Evolutionary conservation across 37 sponge, comb jelly and placozoan species (phyloP), one percentile per base, ranked within the genome.

Genomic region (Bolinopsis microptera): DNA sequence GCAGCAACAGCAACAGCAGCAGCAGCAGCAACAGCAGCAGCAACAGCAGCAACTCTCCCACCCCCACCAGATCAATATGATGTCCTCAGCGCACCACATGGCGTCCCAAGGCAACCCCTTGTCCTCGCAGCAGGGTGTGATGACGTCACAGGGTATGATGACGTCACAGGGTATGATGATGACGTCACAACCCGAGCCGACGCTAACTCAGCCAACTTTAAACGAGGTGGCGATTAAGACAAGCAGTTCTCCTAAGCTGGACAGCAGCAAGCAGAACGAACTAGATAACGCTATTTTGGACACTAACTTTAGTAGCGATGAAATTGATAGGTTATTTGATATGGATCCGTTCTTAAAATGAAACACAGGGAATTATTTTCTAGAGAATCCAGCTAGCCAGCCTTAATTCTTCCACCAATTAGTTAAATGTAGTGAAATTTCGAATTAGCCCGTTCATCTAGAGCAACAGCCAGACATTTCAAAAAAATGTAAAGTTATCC

Each of bases 151-250:
- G 18, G 36, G 80, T 18, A 32, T 77, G 33, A 77, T 77, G 80
- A 77, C 80, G 35, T 77, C 80, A 28, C 80, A 77, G 80, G 35
- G 33, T 21, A 48, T 5, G 5, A 1, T 77, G 35, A 77, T 77
- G 80, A 35, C 80, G 80, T 28, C 80, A 77, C 31, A 24, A n/a
- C 74, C 74, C 26, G 35, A 77, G 80, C 33, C 21, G 21, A 32
- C 80, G 21, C 13, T 48, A 13, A 32, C 80, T 1, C 80, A 77
- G 80, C 80, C 80, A 32, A 77, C 80, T 32, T 36, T 77, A 27
- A 77, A 77, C 36, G 80, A 32, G 35, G 80, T 77, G 34, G 80
- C 80, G 35, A 77, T 77, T 32, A 77, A 77, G 32, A 34, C 80
- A 3, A 32, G 33, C 21, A 35, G 35, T 34, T 77, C 80, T 32